Conservation (phyloP, 2,113 vertebrate genomes). For the Nerophis ophidion region DNA sequence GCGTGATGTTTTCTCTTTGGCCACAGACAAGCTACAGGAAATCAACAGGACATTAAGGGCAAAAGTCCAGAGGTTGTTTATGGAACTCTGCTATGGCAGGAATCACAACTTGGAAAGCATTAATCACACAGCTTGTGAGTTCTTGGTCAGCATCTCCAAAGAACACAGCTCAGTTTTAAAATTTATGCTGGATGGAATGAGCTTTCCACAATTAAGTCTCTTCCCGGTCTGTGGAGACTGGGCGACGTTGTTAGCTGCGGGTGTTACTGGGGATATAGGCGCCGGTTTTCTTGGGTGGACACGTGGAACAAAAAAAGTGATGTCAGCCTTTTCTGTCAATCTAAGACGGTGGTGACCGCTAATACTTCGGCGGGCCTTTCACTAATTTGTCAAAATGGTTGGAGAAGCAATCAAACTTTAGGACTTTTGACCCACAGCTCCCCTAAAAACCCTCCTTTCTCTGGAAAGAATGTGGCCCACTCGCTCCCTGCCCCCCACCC, state of each 20-base stretch:
- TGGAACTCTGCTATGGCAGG: conserved; percentile 52
- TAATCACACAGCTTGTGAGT: conserved; percentile 31
- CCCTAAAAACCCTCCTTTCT: conserved; percentile 58
- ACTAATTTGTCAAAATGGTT: conserved; percentile 24
- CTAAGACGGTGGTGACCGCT: conserved; percentile 1
- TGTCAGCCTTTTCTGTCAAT: background rate
- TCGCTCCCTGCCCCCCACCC: conserved; percentile 13
- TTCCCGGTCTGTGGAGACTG: conserved; percentile 46
- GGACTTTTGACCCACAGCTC: conserved; percentile 57
- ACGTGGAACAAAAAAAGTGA: background rate
- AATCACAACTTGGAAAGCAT: conserved; percentile 34
- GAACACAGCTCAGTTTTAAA: conserved; percentile 11
- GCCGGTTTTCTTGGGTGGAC: background rate
- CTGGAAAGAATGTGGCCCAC: conserved; percentile 62
- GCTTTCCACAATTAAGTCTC: conserved; percentile 34
- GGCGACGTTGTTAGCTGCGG: background rate
- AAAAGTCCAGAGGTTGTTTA: conserved; percentile 39
- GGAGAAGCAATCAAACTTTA: conserved; percentile 49
- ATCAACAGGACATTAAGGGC: conserved; percentile 36
- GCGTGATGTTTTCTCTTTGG: conserved; percentile 7
- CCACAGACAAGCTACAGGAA: conserved; percentile 38
- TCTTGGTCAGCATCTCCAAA: conserved; percentile 20
- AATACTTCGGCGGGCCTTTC: conserved; percentile 11
- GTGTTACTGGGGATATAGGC: background rate
- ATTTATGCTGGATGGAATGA: conserved; percentile 32